A percentile compares a stretch with the other conserved stretches of the same genome.
These are phyloP conservation scores for Nothobranchius kuhntae DNA, from an alignment of 2,113 vertebrate genomes.

Conservation along the genomic window DNA sequence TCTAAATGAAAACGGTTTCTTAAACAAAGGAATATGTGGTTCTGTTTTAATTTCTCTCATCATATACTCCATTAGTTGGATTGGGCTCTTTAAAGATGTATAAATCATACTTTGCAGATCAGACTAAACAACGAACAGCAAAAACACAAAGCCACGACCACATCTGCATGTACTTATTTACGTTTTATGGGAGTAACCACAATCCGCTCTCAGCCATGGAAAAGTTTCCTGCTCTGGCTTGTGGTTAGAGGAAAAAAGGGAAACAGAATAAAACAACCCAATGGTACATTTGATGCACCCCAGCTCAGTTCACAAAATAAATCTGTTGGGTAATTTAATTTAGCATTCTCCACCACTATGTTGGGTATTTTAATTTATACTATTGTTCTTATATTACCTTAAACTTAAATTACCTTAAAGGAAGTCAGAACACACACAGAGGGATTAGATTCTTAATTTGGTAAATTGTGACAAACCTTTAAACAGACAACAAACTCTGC, in stretches of 20 bases:
- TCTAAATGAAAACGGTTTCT: slow-evolving; percentile 9
- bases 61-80: background rate
- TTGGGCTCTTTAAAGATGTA: background rate
- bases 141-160: slow-evolving; percentile 15
- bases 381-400: too few species aligned
- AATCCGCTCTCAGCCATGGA: slow-evolving; percentile 10
- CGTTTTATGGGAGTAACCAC: slow-evolving; percentile 26
- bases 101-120: background rate
- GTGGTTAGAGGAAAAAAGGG: background rate
- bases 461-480: too few species aligned
- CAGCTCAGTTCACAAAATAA: slow-evolving; percentile 15
- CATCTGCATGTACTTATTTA: slow-evolving; percentile 14
- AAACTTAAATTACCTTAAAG: too few species aligned
- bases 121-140: slow-evolving; percentile 1
- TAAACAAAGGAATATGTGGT: background rate
- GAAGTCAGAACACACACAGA: too few species aligned
- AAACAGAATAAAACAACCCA: background rate
- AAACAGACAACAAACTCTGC: too few species aligned
- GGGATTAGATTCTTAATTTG: too few species aligned
- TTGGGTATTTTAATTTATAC: too few species aligned
- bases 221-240: slow-evolving; percentile 1
- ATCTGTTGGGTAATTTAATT: too few species aligned
- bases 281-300: background rate
- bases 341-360: too few species aligned
- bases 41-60: background rate